A percentile compares a stretch with the other conserved stretches of the same genome.
phyloP scores from a whole-genome alignment of 2,797 vertebrate genomes.

The Pseudopleuronectes americanus region DNA sequence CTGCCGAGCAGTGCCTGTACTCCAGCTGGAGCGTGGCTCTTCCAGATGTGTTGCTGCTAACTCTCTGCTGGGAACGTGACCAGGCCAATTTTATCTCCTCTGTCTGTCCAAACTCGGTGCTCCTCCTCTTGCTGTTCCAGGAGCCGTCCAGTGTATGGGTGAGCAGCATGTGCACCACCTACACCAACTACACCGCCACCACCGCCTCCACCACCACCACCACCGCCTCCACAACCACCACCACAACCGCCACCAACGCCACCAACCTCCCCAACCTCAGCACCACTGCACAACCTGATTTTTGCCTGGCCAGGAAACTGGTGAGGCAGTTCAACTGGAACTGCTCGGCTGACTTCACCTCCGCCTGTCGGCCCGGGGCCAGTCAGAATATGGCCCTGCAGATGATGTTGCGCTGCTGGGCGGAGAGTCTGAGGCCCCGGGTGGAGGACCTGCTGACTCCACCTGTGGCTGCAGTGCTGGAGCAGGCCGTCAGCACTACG shows the following conservation, averaged over 20 bases:
- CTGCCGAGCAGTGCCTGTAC: conserved; percentile 79
- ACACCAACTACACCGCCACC: conserved; percentile 62
- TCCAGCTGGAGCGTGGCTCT: conserved; percentile 72
- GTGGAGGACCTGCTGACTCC: conserved; percentile 62
- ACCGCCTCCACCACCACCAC: conserved; percentile 21
- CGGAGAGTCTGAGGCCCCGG: conserved; percentile 69
- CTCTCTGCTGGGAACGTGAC: conserved; percentile 85
- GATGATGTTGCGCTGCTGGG: conserved; percentile 77
- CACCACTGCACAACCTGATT: conserved; percentile 13
- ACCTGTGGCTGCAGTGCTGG: conserved; percentile 58
- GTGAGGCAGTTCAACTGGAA: conserved; percentile 78
- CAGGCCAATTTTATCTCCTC: conserved; percentile 76
- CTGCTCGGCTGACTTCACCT: conserved; percentile 76
- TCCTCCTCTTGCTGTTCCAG: conserved; percentile 67
- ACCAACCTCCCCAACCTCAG: conserved; percentile 5
- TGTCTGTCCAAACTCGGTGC: conserved; percentile 68
- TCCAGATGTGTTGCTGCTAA: conserved; percentile 73
- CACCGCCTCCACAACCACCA: conserved; percentile 38
- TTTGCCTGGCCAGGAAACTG: conserved; percentile 72
- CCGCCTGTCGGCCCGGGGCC: conserved; percentile 73
- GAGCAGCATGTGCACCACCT: conserved; percentile 74
- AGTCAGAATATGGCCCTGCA: conserved; percentile 67
- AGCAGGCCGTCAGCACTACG: conserved; percentile 68
- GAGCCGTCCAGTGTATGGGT: conserved; percentile 81
- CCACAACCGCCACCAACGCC: conserved; percentile 9